A percentile compares a stretch with the other conserved stretches of the same genome.
Evolutionary conservation across 2,888 invertebrate genomes (phyloP).

Genomic region (Drosophila anomelani): DNA sequence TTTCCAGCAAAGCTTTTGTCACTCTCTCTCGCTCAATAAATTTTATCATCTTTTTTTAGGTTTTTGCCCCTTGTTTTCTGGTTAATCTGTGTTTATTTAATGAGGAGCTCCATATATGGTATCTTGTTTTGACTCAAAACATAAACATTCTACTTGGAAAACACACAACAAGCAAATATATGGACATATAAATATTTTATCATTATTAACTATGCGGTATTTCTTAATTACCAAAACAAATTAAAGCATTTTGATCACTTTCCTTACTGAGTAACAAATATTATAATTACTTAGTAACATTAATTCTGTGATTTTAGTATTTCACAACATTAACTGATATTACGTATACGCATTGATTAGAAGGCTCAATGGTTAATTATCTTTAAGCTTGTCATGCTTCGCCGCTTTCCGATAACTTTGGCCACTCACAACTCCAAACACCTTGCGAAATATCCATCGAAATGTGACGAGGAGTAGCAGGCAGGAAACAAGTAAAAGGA

Average conservation of each 20-base stretch:
- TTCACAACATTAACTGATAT: constrained; percentile 16
- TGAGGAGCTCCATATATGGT: background rate
- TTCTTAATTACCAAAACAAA: background rate
- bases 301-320: constrained; percentile 1
- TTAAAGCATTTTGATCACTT: background rate
- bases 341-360: constrained; percentile 6
- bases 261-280: background rate
- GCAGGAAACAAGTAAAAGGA: background rate
- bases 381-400: constrained; percentile 1
- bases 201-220: background rate
- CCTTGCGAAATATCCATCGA: constrained; percentile 25
- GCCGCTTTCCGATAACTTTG: constrained; percentile 5
- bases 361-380: constrained; percentile 1
- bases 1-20: constrained; percentile 25
- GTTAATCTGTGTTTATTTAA: constrained; percentile 1
- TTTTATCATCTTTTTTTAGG: background rate
- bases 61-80: background rate
- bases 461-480: constrained; percentile 2
- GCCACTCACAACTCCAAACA: background rate
- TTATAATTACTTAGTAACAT: background rate
- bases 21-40: background rate
- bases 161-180: background rate
- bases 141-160: background rate
- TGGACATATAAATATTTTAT: background rate
- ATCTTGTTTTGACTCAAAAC: background rate